These are phyloP conservation scores for Conus betulinus DNA, from an alignment of 1,140 invertebrate genomes.

Conservation along the genomic window DNA sequence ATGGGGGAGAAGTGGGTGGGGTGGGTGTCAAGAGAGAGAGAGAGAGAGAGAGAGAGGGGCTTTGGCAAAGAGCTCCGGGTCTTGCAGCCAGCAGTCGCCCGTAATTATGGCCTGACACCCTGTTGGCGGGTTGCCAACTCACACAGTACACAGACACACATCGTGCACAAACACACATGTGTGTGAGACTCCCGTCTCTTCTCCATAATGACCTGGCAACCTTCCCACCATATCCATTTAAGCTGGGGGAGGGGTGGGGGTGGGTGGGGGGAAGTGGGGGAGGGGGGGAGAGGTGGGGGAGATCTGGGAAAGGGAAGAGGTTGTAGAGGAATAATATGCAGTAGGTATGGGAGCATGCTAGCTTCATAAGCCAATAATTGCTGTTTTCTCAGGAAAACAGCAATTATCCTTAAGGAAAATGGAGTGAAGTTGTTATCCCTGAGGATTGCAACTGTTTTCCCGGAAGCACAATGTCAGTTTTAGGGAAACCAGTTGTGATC, in stretches of 20 bases:
- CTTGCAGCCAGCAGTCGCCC: not conserved
- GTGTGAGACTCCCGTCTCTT: not conserved
- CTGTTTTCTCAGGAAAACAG: too few relatives aligned
- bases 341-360: not conserved
- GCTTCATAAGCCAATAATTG: too few relatives aligned
- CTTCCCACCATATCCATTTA: too few relatives aligned
- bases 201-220: constrained; percentile 9
- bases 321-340: not conserved
- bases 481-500: too few relatives aligned
- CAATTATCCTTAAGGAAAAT: too few relatives aligned
- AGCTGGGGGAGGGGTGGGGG: not conserved
- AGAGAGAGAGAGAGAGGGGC: constrained; percentile 23
- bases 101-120: not conserved
- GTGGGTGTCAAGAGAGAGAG: constrained; percentile 8
- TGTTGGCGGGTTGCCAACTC: not conserved
- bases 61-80: not conserved
- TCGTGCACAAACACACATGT: not conserved
- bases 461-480: too few relatives aligned
- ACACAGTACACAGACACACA: not conserved
- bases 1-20: not conserved
- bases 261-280: not conserved
- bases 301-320: not conserved
- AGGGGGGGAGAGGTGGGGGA: not conserved
- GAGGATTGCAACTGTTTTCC: too few relatives aligned
- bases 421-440: too few relatives aligned